phyloP scores from a whole-genome alignment of 2,888 invertebrate genomes.

The Oxyscelio sp. region DNA sequence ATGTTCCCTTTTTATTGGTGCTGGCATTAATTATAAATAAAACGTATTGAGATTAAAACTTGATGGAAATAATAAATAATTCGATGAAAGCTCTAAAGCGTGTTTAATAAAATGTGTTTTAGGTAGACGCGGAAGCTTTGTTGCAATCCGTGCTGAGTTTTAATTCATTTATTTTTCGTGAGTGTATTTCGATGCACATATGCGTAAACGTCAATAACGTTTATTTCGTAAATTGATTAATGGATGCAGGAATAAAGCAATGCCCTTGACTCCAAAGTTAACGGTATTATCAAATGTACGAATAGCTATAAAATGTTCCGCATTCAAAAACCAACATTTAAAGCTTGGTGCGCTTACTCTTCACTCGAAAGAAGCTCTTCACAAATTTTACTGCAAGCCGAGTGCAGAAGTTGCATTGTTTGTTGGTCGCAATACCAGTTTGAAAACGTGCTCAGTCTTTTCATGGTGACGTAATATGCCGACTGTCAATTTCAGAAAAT shows the following conservation, averaged over 20 bases:
- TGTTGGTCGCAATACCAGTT: constrained; percentile 63
- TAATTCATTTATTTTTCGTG: constrained; percentile 6
- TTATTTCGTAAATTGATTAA: constrained; percentile 40
- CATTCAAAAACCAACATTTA: constrained; percentile 61
- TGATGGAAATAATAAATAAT: too few relatives aligned
- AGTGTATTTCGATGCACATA: background rate
- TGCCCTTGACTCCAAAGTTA: constrained; percentile 39
- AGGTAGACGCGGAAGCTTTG: constrained; percentile 42
- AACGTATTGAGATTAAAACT: too few relatives aligned
- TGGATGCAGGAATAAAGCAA: constrained; percentile 31
- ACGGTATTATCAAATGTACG: constrained; percentile 48
- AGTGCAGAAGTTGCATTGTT: constrained; percentile 67
- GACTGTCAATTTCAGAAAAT: constrained; percentile 73
- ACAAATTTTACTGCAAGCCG: constrained; percentile 59
- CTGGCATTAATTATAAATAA: too few relatives aligned
- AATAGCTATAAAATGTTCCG: constrained; percentile 57
- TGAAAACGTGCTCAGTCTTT: constrained; percentile 66
- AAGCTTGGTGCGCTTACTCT: constrained; percentile 53
- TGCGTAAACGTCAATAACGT: constrained; percentile 28
- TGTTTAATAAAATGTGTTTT: constrained; percentile 46
- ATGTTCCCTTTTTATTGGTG: too few relatives aligned
- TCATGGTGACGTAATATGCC: constrained; percentile 68
- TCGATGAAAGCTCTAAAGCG: background rate
- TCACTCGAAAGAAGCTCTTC: constrained; percentile 52
- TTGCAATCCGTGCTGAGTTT: too few relatives aligned